Conservation (phyloP, 1,140 invertebrate genomes). For the Zaprionus nigranus region DNA sequence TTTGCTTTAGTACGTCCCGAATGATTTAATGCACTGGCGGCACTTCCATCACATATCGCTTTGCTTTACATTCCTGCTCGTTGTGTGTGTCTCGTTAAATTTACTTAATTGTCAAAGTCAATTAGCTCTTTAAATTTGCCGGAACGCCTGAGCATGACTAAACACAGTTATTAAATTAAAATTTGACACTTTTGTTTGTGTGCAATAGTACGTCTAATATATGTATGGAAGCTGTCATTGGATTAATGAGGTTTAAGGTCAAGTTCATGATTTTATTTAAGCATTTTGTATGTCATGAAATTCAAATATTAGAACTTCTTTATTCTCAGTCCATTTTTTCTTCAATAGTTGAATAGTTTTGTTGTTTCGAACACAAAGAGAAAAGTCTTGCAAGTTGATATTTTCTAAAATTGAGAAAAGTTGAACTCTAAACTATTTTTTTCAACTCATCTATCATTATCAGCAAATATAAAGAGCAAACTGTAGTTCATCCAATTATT, state of each 20-base stretch:
- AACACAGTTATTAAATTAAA: constrained; percentile 23
- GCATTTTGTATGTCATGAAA: background rate
- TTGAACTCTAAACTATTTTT: too few species aligned
- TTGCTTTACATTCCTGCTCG: constrained; percentile 33
- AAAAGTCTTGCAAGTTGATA: too few species aligned
- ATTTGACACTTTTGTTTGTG: constrained; percentile 19
- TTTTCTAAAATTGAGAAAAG: too few species aligned
- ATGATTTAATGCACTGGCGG: background rate
- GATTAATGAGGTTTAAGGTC: background rate
- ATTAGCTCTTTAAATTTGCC: constrained; percentile 44
- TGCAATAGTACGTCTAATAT: background rate
- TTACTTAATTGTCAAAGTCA: constrained; percentile 58
- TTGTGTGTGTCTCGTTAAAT: constrained; percentile 20
- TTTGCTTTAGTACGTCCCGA: background rate
- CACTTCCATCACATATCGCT: constrained; percentile 11
- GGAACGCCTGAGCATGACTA: constrained; percentile 20
- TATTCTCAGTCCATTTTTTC: too few species aligned
- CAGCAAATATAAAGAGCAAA: background rate
- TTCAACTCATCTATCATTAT: too few species aligned
- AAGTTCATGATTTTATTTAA: background rate
- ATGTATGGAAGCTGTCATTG: background rate
- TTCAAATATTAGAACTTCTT: background rate
- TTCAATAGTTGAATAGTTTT: too few species aligned
- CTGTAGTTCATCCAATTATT: background rate
- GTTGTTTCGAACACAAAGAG: too few species aligned